These are phyloP conservation scores for Exephanes ischioxanthus DNA, from an alignment of 2,888 invertebrate genomes.

Conservation along the genomic window DNA sequence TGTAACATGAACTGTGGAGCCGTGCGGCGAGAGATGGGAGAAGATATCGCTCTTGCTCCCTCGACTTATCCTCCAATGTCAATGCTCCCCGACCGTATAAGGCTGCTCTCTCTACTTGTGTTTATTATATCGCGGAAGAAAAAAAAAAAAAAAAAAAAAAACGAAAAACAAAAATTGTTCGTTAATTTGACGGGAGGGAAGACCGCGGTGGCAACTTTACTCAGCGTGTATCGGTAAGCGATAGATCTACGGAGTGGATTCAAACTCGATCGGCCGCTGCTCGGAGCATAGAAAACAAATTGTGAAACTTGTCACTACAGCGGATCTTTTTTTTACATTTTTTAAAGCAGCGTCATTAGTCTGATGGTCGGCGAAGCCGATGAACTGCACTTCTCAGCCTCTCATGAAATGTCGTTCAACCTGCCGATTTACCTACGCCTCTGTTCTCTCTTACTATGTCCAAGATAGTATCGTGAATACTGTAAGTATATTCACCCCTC, in stretches of 20 bases:
- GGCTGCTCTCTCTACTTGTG: conserved; percentile 41
- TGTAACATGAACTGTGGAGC: conserved; percentile 39
- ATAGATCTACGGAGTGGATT: conserved; percentile 1
- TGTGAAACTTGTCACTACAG: neutral
- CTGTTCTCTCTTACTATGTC: neutral
- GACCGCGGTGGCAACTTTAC: neutral
- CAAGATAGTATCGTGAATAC: conserved; percentile 43
- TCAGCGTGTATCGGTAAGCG: neutral
- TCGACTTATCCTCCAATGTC: conserved; percentile 79
- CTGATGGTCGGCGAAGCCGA: conserved; percentile 76
- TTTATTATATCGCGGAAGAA: conserved; percentile 25
- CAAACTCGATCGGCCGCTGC: neutral
- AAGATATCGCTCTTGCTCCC: conserved; percentile 73
- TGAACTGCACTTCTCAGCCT: conserved; percentile 33
- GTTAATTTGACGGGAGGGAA: conserved; percentile 16
- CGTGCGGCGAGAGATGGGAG: conserved; percentile 71
- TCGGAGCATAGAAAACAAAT: neutral
- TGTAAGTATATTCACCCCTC: conserved; percentile 15
- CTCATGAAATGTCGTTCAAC: conserved; percentile 36
- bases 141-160: conserved; percentile 15
- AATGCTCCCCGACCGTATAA: conserved; percentile 72
- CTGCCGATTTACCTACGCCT: conserved; percentile 35
- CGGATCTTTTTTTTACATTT: conserved; percentile 47
- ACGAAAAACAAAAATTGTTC: conserved; percentile 27
- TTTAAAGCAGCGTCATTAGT: conserved; percentile 79